A percentile compares a stretch with the other conserved stretches of the same genome.
Conservation (phyloP, 2,113 vertebrate genomes). For the Chionis minor region DNA sequence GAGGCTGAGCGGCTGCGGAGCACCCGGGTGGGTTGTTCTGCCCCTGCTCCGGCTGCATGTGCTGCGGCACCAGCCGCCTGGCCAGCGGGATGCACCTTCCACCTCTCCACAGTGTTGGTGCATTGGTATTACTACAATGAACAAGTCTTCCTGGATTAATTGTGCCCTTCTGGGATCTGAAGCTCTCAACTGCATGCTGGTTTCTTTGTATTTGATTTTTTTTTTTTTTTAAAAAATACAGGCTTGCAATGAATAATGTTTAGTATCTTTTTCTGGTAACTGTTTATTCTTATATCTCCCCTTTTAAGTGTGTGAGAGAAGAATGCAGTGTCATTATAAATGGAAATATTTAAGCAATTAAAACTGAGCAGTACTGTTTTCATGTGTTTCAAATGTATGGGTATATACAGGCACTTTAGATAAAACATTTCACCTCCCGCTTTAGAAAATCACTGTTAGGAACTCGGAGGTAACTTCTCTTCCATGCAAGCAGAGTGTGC, state of each 20-base stretch:
- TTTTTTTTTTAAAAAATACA: neutral
- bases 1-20: neutral
- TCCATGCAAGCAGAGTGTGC: neutral
- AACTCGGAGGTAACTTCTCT: neutral
- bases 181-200: neutral
- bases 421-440: neutral
- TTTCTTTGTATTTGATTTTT: slow-evolving; percentile 21
- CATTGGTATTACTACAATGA: neutral
- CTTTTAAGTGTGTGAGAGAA: slow-evolving; percentile 10
- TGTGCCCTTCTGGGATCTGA: neutral
- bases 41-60: neutral
- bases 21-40: fast-evolving
- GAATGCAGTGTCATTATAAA: slow-evolving; percentile 38
- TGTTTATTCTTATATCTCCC: slow-evolving; percentile 48
- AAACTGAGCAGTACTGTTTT: neutral
- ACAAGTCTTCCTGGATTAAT: neutral
- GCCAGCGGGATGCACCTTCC: neutral
- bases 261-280: slow-evolving; percentile 38
- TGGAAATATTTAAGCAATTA: slow-evolving; percentile 59
- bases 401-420: neutral
- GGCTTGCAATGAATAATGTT: slow-evolving; percentile 3
- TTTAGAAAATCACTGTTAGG: neutral
- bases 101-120: neutral
- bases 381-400: neutral
- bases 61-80: too few relatives aligned